Evolutionary conservation across 2,797 vertebrate genomes (phyloP).

Genomic region (Avahi laniger): DNA sequence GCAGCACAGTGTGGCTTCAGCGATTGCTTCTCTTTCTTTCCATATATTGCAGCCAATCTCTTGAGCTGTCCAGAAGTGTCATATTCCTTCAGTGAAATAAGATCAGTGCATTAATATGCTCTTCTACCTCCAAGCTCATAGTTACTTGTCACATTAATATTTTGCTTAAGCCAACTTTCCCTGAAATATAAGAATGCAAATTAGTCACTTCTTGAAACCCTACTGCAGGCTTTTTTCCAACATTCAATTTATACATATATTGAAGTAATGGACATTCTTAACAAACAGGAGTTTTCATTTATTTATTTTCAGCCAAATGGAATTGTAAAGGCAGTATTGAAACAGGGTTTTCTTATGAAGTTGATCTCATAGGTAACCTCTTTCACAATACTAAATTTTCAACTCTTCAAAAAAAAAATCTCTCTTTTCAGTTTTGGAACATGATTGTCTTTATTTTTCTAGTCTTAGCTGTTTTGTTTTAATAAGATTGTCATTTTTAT

Average conservation of each 20-base stretch:
- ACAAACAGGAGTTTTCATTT: constrained; percentile 7
- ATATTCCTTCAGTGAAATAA: constrained; percentile 32
- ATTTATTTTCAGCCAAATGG: constrained; percentile 37
- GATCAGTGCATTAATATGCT: constrained; percentile 47
- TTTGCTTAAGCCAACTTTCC: constrained; percentile 66
- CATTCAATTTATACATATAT: not conserved
- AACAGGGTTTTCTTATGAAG: not conserved
- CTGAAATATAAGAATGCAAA: constrained; percentile 63
- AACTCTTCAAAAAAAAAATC: not conserved
- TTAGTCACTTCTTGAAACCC: not conserved
- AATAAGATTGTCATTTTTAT: not conserved
- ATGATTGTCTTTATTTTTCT: not conserved
- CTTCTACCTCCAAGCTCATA: constrained; percentile 41
- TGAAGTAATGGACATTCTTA: constrained; percentile 38
- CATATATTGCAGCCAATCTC: constrained; percentile 43
- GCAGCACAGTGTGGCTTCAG: not conserved
- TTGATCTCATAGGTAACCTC: not conserved
- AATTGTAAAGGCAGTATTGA: not conserved
- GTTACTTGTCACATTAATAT: constrained; percentile 71
- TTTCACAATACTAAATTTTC: not conserved
- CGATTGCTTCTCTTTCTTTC: constrained; percentile 52
- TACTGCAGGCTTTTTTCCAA: constrained; percentile 10
- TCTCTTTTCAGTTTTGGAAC: not conserved
- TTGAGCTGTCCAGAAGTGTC: constrained; percentile 52
- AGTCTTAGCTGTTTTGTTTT: not conserved